These are phyloP conservation scores for Xiphydria camelus DNA, from an alignment of 2,888 invertebrate genomes.

Conservation along the genomic window DNA sequence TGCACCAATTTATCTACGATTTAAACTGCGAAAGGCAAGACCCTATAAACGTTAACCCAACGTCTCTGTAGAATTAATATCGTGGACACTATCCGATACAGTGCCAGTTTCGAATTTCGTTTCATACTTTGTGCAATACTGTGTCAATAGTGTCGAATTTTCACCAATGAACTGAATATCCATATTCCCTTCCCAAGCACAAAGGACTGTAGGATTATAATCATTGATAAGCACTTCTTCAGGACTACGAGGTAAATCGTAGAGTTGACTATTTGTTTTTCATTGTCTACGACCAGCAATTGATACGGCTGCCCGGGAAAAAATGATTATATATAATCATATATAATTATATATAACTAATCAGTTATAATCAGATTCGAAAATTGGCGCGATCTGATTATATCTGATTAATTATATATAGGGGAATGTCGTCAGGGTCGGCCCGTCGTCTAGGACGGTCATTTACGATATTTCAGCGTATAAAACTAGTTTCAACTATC, in stretches of 20 bases:
- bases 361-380: no score
- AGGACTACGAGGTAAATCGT: conserved; percentile 35
- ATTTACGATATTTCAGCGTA: no score
- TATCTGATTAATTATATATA: no score
- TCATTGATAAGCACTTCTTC: conserved; percentile 33
- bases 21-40: conserved; percentile 32
- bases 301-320: conserved; percentile 29
- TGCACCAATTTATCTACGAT: conserved; percentile 28
- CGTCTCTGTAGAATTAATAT: conserved; percentile 39
- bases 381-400: no score
- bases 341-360: no score
- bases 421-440: no score
- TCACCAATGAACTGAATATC: conserved; percentile 42
- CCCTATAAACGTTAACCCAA: no score
- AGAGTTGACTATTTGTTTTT: conserved; percentile 30
- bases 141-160: conserved; percentile 35
- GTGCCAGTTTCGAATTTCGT: conserved; percentile 38
- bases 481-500: no score
- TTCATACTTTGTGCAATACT: conserved; percentile 38
- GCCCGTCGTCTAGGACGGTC: no score
- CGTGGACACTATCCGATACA: no score
- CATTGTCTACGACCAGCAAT: conserved; percentile 35
- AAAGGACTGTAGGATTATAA: conserved; percentile 35
- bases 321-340: no score
- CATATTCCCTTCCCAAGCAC: conserved; percentile 41